A percentile compares a stretch with the other conserved stretches of the same genome.
These are phyloP conservation scores for Odontamblyopus rebecca DNA, from an alignment of 2,797 vertebrate species.

Conservation along the genomic window DNA sequence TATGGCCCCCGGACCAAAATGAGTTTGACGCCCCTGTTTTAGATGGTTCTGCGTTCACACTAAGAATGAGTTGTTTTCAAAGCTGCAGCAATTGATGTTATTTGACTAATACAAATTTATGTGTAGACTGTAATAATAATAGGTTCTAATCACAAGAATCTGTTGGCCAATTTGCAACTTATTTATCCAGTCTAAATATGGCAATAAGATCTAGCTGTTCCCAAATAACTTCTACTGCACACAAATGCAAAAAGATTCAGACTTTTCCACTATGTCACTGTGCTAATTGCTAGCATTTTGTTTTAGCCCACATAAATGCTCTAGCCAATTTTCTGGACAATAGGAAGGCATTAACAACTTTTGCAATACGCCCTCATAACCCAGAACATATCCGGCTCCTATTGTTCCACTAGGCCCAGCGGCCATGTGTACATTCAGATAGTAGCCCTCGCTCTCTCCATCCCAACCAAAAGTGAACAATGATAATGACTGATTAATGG, in stretches of 20 bases:
- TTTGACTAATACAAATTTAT: not conserved
- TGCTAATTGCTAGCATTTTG: conserved; percentile 58
- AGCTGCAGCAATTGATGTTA: not conserved
- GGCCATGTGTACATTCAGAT: conserved; percentile 15
- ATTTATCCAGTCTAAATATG: conserved; percentile 57
- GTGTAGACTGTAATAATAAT: conserved; percentile 39
- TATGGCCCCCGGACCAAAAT: too few relatives aligned
- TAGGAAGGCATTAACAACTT: conserved; percentile 48
- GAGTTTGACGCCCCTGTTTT: not conserved
- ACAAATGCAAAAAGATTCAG: conserved; percentile 36
- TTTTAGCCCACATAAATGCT: conserved; percentile 47
- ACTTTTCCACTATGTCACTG: conserved; percentile 33
- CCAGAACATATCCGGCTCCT: conserved; percentile 22
- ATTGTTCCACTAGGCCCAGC: conserved; percentile 15
- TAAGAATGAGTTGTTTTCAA: not conserved
- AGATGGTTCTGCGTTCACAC: not conserved
- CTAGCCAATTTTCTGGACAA: conserved; percentile 54
- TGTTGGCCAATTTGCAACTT: conserved; percentile 48
- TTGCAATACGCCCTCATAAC: conserved; percentile 30
- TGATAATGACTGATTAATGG: conserved; percentile 26
- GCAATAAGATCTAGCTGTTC: conserved; percentile 51
- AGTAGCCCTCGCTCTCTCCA: not conserved
- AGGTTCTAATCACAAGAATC: conserved; percentile 45
- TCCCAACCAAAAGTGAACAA: conserved; percentile 11
- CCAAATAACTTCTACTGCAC: conserved; percentile 53